Base-by-base conservation (phyloP, 1,140 invertebrate species). In the Leptonema lineaticorne region DNA sequence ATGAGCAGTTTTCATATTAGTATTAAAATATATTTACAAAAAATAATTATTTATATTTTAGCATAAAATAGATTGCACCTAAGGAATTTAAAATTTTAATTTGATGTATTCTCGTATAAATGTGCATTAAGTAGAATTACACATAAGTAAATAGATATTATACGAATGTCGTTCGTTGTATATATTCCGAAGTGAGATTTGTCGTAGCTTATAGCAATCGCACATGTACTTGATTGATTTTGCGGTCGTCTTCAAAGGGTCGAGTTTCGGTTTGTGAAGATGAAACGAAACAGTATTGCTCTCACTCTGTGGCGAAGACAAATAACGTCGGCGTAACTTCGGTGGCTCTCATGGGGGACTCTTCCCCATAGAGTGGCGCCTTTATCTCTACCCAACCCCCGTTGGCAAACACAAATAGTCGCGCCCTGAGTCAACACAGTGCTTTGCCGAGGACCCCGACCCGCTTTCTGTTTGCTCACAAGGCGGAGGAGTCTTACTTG, bases 321-420 rank as follows among this genome's bases (percentile, higher is more conserved):
- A 64, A 64, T 33, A 64, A 14, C 9, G 20, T 18, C 8, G 30
- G 29, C 48, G 64, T 46, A 67, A 59, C 65, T n/a, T 45, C 57
- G 65, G 53, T 1, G 6, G 29, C n/a, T 41, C 37, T 41, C 37
- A 41, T 16, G 37, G 37, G 37, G 37, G 37, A 9, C 37, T 33
- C 30, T 33, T 33, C 30, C 30, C 30, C 30, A 6, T 33, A n/a
- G n/a, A n/a, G n/a, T n/a, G n/a, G n/a, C 30, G 5, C 30, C 11
- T 11, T 33, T 33, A 5, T 33, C 30, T 33, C 30, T 9, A 4
- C 24, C 18, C 26, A 9, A 29, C 16, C 16, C 59, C 29, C 16
- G 9, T 62, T 56, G 16, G 24, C 63, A 69, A 70, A 70, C 64
- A 70, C 63, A 70, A 70, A 70, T 65, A 70, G 69, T 70, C 64